phyloP scores from a whole-genome alignment of 2,888 invertebrate species.

The Pandemis cinnamomeana region DNA sequence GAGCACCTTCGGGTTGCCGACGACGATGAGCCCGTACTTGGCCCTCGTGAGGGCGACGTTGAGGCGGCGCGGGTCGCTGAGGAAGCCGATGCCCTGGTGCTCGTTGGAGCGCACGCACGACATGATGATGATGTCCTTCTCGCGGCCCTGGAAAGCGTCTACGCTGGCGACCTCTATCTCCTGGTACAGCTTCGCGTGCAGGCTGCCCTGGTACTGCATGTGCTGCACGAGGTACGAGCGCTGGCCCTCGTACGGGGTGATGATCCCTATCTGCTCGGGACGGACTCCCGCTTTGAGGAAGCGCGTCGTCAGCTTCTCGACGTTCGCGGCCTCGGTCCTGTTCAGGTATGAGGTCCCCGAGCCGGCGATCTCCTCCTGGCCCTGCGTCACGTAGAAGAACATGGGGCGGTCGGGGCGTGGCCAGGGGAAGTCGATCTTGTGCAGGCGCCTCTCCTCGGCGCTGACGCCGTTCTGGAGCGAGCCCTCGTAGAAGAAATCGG shows the following conservation, averaged over 20 bases:
- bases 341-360: slow-evolving; percentile 99
- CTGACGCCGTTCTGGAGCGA: slow-evolving; percentile 99
- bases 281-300: slow-evolving; percentile 97
- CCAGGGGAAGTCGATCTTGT: slow-evolving; percentile 98
- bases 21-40: slow-evolving; percentile 98
- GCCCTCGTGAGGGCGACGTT: slow-evolving; percentile 99
- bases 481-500: slow-evolving; percentile 99
- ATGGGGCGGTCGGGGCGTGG: slow-evolving; percentile 98
- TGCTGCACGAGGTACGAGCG: slow-evolving; percentile 98
- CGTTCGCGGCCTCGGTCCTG: slow-evolving; percentile 98
- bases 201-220: slow-evolving; percentile 99
- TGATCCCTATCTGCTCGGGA: slow-evolving; percentile 99
- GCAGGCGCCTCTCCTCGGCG: slow-evolving; percentile 95
- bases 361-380: slow-evolving; percentile 99
- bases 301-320: slow-evolving; percentile 98
- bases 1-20: slow-evolving; percentile 99
- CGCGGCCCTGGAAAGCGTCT: slow-evolving; percentile 99
- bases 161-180: slow-evolving; percentile 99
- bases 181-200: slow-evolving; percentile 98
- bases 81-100: slow-evolving; percentile 99
- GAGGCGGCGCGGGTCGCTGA: slow-evolving; percentile 98
- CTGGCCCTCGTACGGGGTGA: slow-evolving; percentile 99
- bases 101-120: slow-evolving; percentile 99
- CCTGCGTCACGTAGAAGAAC: slow-evolving; percentile 99
- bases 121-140: slow-evolving; percentile 99